These are phyloP conservation scores for Anagrus nilaparvatae DNA, from an alignment of 1,140 invertebrate species.

Conservation along the genomic window DNA sequence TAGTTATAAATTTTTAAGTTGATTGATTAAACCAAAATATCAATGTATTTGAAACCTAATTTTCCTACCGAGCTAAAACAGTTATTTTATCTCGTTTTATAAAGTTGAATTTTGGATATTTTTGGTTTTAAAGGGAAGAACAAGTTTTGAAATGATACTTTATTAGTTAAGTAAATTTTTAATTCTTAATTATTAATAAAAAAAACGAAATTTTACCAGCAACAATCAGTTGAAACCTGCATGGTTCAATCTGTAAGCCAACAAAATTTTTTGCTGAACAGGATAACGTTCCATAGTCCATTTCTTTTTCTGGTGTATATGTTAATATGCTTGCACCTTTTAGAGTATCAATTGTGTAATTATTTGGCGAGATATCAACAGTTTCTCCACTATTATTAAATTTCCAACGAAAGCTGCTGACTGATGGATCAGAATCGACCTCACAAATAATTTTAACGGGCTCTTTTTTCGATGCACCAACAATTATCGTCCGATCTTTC, in stretches of 20 bases:
- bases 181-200: not conserved
- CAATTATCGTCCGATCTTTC: constrained; percentile 61
- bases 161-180: too few relatives aligned
- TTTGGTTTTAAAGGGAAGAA: too few relatives aligned
- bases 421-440: constrained; percentile 79
- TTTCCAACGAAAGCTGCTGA: constrained; percentile 77
- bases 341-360: constrained; percentile 47
- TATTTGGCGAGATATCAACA: constrained; percentile 61
- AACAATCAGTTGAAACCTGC: constrained; percentile 68
- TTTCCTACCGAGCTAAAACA: too few relatives aligned
- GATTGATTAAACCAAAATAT: too few relatives aligned
- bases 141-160: too few relatives aligned
- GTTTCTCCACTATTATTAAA: constrained; percentile 84
- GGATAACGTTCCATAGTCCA: constrained; percentile 65
- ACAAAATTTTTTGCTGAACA: constrained; percentile 70
- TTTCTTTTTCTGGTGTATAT: constrained; percentile 42
- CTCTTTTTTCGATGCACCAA: constrained; percentile 75
- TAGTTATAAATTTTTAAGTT: too few relatives aligned
- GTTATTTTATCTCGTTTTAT: too few relatives aligned
- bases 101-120: too few relatives aligned
- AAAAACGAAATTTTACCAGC: constrained; percentile 48
- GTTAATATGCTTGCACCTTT: constrained; percentile 42
- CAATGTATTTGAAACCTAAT: too few relatives aligned
- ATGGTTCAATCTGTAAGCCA: constrained; percentile 62
- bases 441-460: constrained; percentile 72